phyloP scores from a whole-genome alignment of 1,140 invertebrate species.

The Trachymyrmex cornetzi region DNA sequence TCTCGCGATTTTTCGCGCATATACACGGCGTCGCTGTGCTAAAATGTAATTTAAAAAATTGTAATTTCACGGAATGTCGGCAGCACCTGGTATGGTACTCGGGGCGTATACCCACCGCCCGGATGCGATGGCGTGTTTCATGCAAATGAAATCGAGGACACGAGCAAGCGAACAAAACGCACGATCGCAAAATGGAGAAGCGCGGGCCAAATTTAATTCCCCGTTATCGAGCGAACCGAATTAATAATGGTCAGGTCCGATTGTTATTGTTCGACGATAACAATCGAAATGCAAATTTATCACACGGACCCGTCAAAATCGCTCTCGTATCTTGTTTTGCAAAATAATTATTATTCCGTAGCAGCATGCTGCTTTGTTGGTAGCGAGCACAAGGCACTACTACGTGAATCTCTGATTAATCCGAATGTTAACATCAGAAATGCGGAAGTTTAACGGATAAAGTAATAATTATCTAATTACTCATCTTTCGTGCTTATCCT shows the following conservation, averaged over 20 bases:
- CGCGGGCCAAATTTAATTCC: conserved; percentile 47
- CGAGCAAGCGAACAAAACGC: conserved; percentile 42
- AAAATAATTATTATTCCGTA: conserved; percentile 48
- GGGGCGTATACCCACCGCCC: conserved; percentile 10
- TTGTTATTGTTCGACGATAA: conserved; percentile 47
- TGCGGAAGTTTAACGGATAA: conserved; percentile 7
- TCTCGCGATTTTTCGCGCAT: conserved; percentile 13
- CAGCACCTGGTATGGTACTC: conserved; percentile 20
- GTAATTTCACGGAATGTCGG: conserved; percentile 35
- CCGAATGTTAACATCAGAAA: conserved; percentile 10
- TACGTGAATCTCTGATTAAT: conserved; percentile 28
- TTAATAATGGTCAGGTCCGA: conserved; percentile 57
- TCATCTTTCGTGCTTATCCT: conserved; percentile 19
- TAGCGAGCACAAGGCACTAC: not conserved
- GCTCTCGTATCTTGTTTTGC: conserved; percentile 34
- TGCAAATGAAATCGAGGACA: conserved; percentile 62
- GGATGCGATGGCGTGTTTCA: conserved; percentile 54
- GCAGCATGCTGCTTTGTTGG: not conserved
- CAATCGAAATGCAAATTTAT: conserved; percentile 59
- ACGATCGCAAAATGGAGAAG: conserved; percentile 51
- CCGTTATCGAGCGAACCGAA: conserved; percentile 50
- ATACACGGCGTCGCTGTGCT: conserved; percentile 2
- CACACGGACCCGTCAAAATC: conserved; percentile 17
- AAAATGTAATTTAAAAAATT: conserved; percentile 46
- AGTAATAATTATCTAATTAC: conserved; percentile 50